Conservation (phyloP, 1,140 invertebrate species). For the Bombyx mandarina region DNA sequence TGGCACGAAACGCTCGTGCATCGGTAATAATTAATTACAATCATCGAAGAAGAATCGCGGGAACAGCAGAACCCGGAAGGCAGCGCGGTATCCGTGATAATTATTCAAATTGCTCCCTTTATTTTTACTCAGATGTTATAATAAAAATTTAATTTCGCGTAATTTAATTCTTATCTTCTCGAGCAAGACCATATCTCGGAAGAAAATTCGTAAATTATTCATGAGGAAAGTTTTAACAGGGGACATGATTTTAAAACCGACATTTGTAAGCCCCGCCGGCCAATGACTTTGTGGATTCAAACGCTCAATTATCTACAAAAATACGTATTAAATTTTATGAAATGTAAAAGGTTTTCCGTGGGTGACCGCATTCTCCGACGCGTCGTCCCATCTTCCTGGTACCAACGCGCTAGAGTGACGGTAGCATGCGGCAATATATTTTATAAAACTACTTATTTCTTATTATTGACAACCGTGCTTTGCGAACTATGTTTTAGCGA, state of each 20-base stretch:
- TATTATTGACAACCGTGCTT: too few species aligned
- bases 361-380: too few species aligned
- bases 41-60: not conserved
- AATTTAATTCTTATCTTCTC: slow-evolving; percentile 56
- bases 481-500: too few species aligned
- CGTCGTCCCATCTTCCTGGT: too few species aligned
- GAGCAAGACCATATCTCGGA: slow-evolving; percentile 59
- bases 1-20: too few species aligned
- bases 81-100: slow-evolving; percentile 29
- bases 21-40: too few species aligned
- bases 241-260: slow-evolving; percentile 65
- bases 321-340: not conserved
- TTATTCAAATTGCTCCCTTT: slow-evolving; percentile 48
- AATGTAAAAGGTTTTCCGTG: not conserved
- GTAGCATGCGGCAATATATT: too few species aligned
- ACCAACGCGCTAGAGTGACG: too few species aligned
- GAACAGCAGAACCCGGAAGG: slow-evolving; percentile 21
- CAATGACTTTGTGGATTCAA: slow-evolving; percentile 28
- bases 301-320: slow-evolving; percentile 7
- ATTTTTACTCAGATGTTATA: slow-evolving; percentile 30
- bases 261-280: slow-evolving; percentile 53
- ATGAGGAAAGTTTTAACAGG: slow-evolving; percentile 65
- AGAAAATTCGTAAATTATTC: slow-evolving; percentile 67
- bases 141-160: slow-evolving; percentile 62
- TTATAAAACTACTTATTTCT: too few species aligned